These are phyloP conservation scores for Scrobipalpa costella DNA, from an alignment of 2,888 invertebrate species.

Conservation along the genomic window DNA sequence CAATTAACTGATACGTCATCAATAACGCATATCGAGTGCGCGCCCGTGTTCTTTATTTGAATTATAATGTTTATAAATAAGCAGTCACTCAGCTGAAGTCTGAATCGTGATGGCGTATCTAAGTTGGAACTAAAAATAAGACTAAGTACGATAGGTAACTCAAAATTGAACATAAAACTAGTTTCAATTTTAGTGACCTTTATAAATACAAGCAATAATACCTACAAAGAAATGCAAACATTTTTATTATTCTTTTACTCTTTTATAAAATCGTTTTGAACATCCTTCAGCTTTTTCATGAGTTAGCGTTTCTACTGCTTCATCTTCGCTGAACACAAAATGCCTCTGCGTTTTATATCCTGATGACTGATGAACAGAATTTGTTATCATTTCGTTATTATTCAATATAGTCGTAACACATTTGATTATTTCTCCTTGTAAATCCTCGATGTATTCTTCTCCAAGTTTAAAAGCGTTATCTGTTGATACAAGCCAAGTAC, in stretches of 20 bases:
- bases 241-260: slow-evolving; percentile 3
- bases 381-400: slow-evolving; percentile 52
- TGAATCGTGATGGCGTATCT: no score
- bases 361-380: slow-evolving; percentile 57
- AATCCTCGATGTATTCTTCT: slow-evolving; percentile 78
- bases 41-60: no score
- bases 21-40: no score
- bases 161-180: no score
- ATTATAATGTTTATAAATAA: no score
- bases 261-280: slow-evolving; percentile 22
- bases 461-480: slow-evolving; percentile 68
- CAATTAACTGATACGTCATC: no score
- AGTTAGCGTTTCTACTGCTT: slow-evolving; percentile 25
- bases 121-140: no score
- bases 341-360: slow-evolving; percentile 48
- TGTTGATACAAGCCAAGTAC: slow-evolving; percentile 66
- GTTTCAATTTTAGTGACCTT: no score
- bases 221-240: no score
- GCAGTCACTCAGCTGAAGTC: no score
- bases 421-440: slow-evolving; percentile 62
- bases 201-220: no score
- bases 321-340: slow-evolving; percentile 61
- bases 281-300: slow-evolving; percentile 22
- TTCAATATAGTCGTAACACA: slow-evolving; percentile 30
- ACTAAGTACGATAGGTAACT: no score